phyloP scores from a whole-genome alignment of 2,797 vertebrate genomes.

The Muscicapa comitata region DNA sequence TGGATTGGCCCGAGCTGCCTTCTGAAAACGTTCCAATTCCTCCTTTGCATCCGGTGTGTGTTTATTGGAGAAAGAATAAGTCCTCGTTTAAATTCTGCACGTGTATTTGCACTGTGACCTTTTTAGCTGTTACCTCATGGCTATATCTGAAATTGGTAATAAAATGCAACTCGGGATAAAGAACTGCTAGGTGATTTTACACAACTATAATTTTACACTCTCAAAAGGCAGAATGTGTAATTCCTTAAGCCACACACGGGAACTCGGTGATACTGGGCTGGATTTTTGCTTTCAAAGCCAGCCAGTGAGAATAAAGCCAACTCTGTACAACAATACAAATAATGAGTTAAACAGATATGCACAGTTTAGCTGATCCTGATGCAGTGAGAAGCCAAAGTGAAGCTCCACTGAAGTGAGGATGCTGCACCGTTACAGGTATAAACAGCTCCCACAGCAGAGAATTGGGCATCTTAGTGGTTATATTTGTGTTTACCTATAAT shows the following conservation, averaged over 20 bases:
- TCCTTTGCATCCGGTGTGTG: constrained; percentile 45
- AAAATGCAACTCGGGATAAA: constrained; percentile 27
- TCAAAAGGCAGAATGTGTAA: constrained; percentile 41
- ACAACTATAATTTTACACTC: constrained; percentile 43
- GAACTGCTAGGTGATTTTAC: constrained; percentile 55
- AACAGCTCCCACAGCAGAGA: neutral
- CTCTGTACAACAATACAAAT: neutral
- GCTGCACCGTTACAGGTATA: neutral
- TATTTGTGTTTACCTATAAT: neutral
- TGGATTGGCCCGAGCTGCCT: neutral
- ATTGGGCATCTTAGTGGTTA: neutral
- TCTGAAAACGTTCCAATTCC: constrained; percentile 8
- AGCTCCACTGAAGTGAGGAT: neutral
- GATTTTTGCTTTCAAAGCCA: constrained; percentile 22
- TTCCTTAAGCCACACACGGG: constrained; percentile 40
- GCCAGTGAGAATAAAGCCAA: neutral
- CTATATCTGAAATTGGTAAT: constrained; percentile 52
- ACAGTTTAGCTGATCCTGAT: neutral
- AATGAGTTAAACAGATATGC: constrained; percentile 25
- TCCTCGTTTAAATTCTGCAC: constrained; percentile 48
- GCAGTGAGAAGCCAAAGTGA: neutral
- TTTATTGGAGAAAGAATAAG: constrained; percentile 48
- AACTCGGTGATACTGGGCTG: constrained; percentile 7
- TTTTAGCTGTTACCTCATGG: constrained; percentile 50
- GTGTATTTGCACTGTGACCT: constrained; percentile 34